These are phyloP conservation scores for Ophion ellenae DNA, from an alignment of 2,888 invertebrate species.

Conservation along the genomic window DNA sequence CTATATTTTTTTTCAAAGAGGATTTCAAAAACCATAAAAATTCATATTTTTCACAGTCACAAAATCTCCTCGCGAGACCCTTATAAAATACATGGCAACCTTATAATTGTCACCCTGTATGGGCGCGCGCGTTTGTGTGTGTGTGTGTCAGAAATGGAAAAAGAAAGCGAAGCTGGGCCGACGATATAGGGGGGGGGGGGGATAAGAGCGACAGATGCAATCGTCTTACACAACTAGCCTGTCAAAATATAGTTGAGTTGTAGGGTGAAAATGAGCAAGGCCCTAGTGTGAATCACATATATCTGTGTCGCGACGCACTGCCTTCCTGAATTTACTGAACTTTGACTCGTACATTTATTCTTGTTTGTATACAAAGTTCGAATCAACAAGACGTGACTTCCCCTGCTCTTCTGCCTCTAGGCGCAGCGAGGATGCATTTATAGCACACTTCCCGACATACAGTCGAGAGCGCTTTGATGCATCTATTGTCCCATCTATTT, in stretches of 20 bases:
- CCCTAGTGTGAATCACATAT: constrained; percentile 21
- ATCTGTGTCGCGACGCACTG: constrained; percentile 28
- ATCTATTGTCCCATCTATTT: neutral
- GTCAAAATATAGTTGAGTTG: constrained; percentile 62
- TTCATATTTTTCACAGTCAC: too few species aligned
- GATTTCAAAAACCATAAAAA: too few species aligned
- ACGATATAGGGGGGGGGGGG: constrained; percentile 32
- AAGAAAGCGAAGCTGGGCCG: neutral
- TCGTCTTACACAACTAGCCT: constrained; percentile 59
- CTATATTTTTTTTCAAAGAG: too few species aligned
- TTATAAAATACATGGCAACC: too few species aligned
- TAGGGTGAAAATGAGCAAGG: constrained; percentile 25
- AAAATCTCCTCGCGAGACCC: too few species aligned
- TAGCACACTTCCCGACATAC: constrained; percentile 6
- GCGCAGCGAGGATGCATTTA: constrained; percentile 17
- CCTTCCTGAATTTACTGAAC: constrained; percentile 40
- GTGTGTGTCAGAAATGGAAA: constrained; percentile 10
- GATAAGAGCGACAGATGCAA: constrained; percentile 60
- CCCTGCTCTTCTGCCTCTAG: neutral
- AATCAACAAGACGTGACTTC: constrained; percentile 58
- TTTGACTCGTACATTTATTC: constrained; percentile 38
- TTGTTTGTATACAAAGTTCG: constrained; percentile 27
- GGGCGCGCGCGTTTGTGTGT: too few species aligned
- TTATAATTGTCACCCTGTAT: too few species aligned
- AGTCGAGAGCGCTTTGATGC: constrained; percentile 1